phyloP scores from a whole-genome alignment of 1,140 invertebrate genomes.

The Polypedilum pembai region DNA sequence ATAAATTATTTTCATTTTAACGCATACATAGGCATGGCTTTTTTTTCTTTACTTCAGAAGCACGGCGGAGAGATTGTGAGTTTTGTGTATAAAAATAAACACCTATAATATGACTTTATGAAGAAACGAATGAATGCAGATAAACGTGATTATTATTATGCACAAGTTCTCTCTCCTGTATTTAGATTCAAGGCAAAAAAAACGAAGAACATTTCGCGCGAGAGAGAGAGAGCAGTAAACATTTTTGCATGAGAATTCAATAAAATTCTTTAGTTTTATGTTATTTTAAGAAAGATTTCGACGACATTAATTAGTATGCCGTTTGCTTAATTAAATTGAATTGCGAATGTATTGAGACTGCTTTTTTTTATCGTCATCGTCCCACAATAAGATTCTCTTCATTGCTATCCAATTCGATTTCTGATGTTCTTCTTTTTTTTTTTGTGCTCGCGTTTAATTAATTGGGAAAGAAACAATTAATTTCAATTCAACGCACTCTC shows the following conservation, averaged over 20 bases:
- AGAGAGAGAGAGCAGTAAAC: no score
- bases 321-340: slow-evolving; percentile 19
- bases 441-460: neutral
- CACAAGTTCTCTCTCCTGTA: neutral
- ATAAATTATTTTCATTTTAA: slow-evolving; percentile 2
- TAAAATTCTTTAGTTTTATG: neutral
- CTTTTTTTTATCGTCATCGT: neutral
- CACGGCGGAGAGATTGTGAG: neutral
- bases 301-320: slow-evolving; percentile 1
- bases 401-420: neutral
- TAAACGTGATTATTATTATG: slow-evolving; percentile 19
- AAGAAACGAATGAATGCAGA: slow-evolving; percentile 17
- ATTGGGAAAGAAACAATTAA: slow-evolving; percentile 13
- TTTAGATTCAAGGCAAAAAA: no score
- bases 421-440: neutral
- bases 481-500: neutral
- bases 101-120: slow-evolving; percentile 18
- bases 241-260: neutral
- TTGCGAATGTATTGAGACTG: neutral
- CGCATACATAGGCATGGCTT: neutral
- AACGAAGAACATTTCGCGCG: no score
- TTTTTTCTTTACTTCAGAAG: neutral
- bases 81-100: slow-evolving; percentile 19
- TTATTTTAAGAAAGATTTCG: slow-evolving; percentile 3
- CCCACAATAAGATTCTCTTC: neutral